These are phyloP conservation scores for Rhinogobio ventralis DNA, from an alignment of 2,797 vertebrate species.

Conservation along the genomic window DNA sequence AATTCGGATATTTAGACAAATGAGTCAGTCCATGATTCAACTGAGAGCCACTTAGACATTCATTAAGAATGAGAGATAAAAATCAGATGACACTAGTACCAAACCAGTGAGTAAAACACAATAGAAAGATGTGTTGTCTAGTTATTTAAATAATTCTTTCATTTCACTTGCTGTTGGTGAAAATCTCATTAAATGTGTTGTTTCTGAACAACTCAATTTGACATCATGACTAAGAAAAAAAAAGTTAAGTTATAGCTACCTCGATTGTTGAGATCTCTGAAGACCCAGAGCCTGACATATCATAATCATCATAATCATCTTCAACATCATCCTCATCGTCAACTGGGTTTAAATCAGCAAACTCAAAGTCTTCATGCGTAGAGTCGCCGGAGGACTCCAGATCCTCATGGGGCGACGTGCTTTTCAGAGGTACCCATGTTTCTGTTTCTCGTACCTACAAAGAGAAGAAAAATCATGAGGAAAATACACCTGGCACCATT, in stretches of 20 bases:
- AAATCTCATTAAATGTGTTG: not conserved
- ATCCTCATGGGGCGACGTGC: constrained; percentile 62
- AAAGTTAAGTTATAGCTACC: not conserved
- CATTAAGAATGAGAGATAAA: not conserved
- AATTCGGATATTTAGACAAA: not conserved
- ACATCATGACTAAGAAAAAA: not conserved
- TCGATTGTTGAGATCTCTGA: constrained; percentile 19
- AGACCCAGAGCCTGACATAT: constrained; percentile 88
- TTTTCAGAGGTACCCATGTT: constrained; percentile 87
- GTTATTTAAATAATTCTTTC: not conserved
- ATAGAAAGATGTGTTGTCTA: not conserved
- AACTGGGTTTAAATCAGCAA: constrained; percentile 66
- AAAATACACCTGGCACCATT: not conserved
- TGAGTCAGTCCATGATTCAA: not conserved
- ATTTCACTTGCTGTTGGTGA: not conserved
- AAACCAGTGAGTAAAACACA: not conserved
- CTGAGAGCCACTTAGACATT: not conserved
- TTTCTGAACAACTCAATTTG: not conserved
- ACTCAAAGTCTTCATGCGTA: constrained; percentile 66
- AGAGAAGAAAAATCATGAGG: not conserved
- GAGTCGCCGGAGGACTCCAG: constrained; percentile 79
- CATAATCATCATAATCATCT: constrained; percentile 65
- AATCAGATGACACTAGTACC: not conserved
- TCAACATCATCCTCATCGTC: constrained; percentile 71
- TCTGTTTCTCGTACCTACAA: constrained; percentile 92